A percentile compares a stretch with the other conserved stretches of the same genome.
Evolutionary conservation across 2,797 vertebrate genomes (phyloP).

Genomic region (Chelonia mydas): DNA sequence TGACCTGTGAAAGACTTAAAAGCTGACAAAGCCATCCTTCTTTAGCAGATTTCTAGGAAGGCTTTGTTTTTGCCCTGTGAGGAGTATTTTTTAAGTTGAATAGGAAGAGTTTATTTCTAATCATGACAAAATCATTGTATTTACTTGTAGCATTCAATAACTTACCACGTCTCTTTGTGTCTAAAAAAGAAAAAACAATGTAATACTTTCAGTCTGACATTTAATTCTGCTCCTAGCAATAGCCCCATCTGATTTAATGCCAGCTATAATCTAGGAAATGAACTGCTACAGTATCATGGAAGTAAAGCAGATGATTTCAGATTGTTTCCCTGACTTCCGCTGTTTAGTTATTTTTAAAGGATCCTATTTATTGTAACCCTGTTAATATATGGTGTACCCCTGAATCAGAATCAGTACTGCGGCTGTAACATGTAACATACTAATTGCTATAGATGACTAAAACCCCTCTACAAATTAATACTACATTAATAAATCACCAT

Average conservation of each 20-base stretch:
- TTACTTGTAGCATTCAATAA: background rate
- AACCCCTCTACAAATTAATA: background rate
- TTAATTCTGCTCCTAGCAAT: background rate
- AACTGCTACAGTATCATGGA: constrained; percentile 7
- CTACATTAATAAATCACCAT: background rate
- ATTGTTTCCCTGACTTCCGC: constrained; percentile 5
- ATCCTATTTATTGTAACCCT: background rate
- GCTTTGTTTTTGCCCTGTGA: background rate
- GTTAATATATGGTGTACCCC: background rate
- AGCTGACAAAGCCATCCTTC: constrained; percentile 5
- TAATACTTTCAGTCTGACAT: background rate
- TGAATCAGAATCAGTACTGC: background rate
- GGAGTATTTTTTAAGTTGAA: background rate
- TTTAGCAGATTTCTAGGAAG: background rate
- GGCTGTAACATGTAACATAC: background rate
- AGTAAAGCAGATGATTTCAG: constrained; percentile 15
- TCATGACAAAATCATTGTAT: background rate
- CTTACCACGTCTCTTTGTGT: background rate
- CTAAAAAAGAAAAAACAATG: background rate
- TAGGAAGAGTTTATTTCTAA: background rate
- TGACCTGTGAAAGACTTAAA: constrained; percentile 45
- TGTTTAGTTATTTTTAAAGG: background rate
- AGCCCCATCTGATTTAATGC: background rate
- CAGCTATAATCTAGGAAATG: constrained; percentile 15
- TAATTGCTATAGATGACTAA: background rate